Conservation (phyloP, 2,113 vertebrate genomes). For the Saimiri boliviensis region DNA sequence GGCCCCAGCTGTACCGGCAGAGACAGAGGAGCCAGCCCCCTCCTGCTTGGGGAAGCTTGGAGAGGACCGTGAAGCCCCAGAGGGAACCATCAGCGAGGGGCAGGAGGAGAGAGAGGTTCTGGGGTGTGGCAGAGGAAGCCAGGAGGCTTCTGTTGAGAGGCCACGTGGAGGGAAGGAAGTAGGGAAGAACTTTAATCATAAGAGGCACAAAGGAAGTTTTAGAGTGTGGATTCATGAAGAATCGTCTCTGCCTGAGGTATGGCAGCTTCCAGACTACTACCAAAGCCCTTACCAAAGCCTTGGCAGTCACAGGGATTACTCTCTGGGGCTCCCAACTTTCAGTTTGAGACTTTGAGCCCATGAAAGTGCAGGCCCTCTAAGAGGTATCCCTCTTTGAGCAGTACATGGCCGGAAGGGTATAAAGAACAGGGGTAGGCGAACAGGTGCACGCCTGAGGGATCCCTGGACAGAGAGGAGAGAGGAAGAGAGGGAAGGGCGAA, state of each 20-base stretch:
- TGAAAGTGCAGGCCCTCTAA: neutral
- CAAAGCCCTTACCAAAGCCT: neutral
- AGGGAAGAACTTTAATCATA: neutral
- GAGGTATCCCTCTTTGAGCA: neutral
- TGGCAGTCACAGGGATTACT: neutral
- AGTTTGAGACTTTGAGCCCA: neutral
- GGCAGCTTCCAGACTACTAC: neutral
- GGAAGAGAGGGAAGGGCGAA: too few relatives aligned
- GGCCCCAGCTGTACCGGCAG: neutral
- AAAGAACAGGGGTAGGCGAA: neutral
- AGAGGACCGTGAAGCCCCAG: neutral
- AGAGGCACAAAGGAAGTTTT: neutral
- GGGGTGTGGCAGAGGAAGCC: neutral
- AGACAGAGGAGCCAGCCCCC: neutral
- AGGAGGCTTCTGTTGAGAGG: neutral
- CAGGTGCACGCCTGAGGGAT: neutral
- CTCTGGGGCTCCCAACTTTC: neutral
- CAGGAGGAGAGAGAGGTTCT: fast-evolving
- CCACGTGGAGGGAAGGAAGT: neutral
- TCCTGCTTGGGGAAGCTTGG: neutral
- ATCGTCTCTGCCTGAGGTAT: neutral
- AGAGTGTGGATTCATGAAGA: neutral
- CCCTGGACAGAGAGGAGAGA: neutral
- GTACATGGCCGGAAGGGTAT: too few relatives aligned
- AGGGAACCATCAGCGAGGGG: neutral